A percentile compares a stretch with the other conserved stretches of the same genome.
Evolutionary conservation across 2,113 vertebrate species (phyloP).

Genomic region (Hippocampus guttulatus): DNA sequence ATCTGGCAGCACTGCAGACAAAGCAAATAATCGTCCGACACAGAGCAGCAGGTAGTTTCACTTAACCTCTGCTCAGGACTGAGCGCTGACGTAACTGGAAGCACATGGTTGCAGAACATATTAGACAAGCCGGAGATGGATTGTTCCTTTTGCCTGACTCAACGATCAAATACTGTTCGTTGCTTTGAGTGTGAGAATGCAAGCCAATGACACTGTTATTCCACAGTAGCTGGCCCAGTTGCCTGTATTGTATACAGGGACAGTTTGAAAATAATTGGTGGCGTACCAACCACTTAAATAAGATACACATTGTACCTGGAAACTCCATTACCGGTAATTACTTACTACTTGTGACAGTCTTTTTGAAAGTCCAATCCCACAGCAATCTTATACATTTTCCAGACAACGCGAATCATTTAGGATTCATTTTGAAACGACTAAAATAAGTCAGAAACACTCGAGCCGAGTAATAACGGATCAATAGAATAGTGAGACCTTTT

Average conservation of each 20-base stretch:
- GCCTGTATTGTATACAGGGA: conserved; percentile 17
- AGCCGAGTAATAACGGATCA: background rate
- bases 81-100: conserved; percentile 64
- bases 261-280: background rate
- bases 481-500: background rate
- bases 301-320: background rate
- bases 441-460: background rate
- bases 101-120: conserved; percentile 59
- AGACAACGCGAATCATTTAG: background rate
- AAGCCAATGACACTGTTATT: conserved; percentile 28
- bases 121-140: conserved; percentile 40
- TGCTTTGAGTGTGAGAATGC: conserved; percentile 25
- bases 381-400: background rate
- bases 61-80: conserved; percentile 66
- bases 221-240: conserved; percentile 23
- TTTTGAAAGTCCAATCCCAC: background rate
- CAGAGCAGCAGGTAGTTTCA: conserved; percentile 72
- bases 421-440: background rate
- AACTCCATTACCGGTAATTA: background rate
- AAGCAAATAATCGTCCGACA: conserved; percentile 70
- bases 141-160: conserved; percentile 30
- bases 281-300: background rate
- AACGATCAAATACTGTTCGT: conserved; percentile 36
- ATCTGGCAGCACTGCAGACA: conserved; percentile 62
- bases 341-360: background rate